These are phyloP conservation scores for Actinia equina DNA, from an alignment of 64 coral and sea anemone genomes.

Conservation along the genomic window DNA sequence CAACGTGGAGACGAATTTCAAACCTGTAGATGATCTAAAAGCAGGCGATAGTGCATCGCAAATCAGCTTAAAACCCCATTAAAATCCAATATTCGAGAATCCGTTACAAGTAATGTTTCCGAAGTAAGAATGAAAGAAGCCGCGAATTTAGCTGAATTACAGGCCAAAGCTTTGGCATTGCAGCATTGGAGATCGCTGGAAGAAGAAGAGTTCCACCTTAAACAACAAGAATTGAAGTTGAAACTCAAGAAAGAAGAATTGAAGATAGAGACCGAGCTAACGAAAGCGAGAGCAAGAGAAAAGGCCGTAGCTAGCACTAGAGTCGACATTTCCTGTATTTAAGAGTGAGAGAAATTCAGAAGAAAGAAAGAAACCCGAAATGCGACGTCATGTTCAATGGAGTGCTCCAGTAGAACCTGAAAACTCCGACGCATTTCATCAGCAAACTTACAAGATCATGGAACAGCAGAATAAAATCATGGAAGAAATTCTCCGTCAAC, in stretches of 20 bases:
- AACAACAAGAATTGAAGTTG: neutral
- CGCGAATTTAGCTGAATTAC: neutral
- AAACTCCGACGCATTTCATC: neutral
- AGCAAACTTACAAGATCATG: neutral
- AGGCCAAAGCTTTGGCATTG: neutral
- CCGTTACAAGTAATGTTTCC: neutral
- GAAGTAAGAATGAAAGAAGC: neutral
- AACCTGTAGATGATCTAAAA: neutral
- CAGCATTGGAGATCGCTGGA: neutral
- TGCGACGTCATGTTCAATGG: neutral
- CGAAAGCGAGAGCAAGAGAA: neutral
- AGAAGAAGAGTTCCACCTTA: neutral
- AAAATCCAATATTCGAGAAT: no score
- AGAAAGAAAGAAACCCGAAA: neutral
- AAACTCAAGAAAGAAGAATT: neutral
- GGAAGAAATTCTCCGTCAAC: neutral
- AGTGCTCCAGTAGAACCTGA: neutral
- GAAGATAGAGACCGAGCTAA: neutral
- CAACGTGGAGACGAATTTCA: neutral
- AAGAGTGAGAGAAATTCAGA: neutral
- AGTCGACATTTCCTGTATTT: neutral
- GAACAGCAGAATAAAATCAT: conserved; percentile 2
- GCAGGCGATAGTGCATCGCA: neutral
- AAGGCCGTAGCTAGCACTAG: neutral
- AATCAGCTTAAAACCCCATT: neutral